Base-by-base conservation (phyloP, 2,888 invertebrate genomes). In the Euspilapteryx auroguttella region DNA sequence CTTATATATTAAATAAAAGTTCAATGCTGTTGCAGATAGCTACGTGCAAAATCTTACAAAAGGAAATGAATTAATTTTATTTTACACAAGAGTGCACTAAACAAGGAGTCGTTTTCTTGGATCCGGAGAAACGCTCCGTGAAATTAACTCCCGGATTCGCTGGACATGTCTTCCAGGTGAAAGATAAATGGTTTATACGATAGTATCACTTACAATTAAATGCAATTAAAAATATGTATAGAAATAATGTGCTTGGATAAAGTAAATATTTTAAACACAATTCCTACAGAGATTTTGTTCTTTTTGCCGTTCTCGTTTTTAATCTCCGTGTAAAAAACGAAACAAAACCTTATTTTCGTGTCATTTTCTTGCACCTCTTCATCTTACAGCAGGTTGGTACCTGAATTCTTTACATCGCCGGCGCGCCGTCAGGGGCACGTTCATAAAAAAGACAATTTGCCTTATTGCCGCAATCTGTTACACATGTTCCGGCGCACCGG, bases 391-490 rank as follows among this genome's bases (percentile, higher is more conserved):
- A n/a, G n/a, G n/a, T n/a, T n/a, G n/a, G n/a, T n/a, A n/a, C n/a
- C n/a, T n/a, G n/a, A n/a, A n/a, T n/a, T n/a, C n/a, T n/a, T n/a
- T n/a, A n/a, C n/a, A 17, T 4, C 13, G 25, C 25, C 21, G 14
- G 14, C 9, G 31, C 17, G 25, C 40, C 49, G 47, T 47, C 55
- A 6, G 17, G 5, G 5, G 5, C 17, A 17, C 69, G 64, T 71
- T 68, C 73, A 71, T 73, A 73, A 71, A 73, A 73, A 73, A 71
- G 69, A 75, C 73, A 75, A 73, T 73, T 66, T 69, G 59, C 68
- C 68, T 71, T 75, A 75, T 73, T 69, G 69, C 71, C 51, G 63
- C 64, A 75, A 73, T 73, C 71, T 66, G 71, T 62, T 61, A 69
- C 73, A 71, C 65, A 63, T 71, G 71, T 54, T 64, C 20, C 12